phyloP scores from a whole-genome alignment of 2,888 invertebrate genomes.

The Timema podura region DNA sequence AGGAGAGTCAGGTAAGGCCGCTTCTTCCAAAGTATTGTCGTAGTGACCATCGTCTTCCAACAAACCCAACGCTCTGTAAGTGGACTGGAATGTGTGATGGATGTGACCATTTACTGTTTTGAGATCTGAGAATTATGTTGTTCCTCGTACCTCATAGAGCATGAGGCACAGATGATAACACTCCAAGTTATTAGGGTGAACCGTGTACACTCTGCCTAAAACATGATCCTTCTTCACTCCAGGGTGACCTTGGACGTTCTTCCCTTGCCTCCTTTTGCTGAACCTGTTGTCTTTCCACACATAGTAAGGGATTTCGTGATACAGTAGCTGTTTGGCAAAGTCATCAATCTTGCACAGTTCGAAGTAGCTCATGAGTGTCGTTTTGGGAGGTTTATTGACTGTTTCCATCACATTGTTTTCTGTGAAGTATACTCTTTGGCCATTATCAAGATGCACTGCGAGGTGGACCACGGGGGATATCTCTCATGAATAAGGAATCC shows the following conservation, averaged over 20 bases:
- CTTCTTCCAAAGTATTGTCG: no score
- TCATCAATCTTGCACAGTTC: slow-evolving; percentile 38
- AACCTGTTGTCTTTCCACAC: slow-evolving; percentile 28
- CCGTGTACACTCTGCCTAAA: neutral
- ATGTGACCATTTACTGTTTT: no score
- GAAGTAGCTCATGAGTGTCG: slow-evolving; percentile 41
- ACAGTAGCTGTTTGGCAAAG: no score
- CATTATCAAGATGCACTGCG: slow-evolving; percentile 29
- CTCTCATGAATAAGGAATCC: slow-evolving; percentile 23
- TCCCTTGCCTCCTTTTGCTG: slow-evolving; percentile 29
- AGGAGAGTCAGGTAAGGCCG: no score
- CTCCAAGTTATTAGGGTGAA: neutral
- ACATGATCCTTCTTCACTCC: neutral
- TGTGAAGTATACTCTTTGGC: slow-evolving; percentile 29
- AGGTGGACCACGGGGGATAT: slow-evolving; percentile 6
- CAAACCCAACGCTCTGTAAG: no score
- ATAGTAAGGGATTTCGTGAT: no score
- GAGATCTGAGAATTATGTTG: no score
- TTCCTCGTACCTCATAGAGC: no score
- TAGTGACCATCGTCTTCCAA: no score
- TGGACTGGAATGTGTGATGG: no score
- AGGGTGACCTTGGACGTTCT: slow-evolving; percentile 15
- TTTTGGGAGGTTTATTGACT: slow-evolving; percentile 31
- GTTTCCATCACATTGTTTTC: slow-evolving; percentile 11
- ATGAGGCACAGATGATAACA: slow-evolving; percentile 5